Evolutionary conservation across 2,888 invertebrate genomes (phyloP), one percentile per base, ranked within the genome.

Genomic region (Drosophila paranaensis): DNA sequence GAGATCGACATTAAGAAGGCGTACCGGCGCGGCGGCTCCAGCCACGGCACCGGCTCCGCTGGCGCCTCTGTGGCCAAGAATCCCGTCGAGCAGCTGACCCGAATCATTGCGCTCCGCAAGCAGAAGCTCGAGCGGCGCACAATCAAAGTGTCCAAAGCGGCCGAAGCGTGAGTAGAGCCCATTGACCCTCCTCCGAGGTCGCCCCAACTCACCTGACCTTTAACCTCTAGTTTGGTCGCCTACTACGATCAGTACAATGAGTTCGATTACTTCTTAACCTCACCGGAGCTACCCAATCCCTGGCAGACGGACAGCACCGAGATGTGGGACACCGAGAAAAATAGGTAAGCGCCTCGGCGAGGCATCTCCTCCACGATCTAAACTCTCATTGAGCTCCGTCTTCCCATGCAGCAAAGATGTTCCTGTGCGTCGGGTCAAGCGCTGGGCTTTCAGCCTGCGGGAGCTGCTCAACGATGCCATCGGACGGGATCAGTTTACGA

Each of bases 1-100:
- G 99, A 99, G 93, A 95, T 99, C 91, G 99, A 99, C 92, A 98
- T 99, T 48, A 98, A 98, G 93, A 99, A 99, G 93, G 95, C 98
- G 53, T 98, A 96, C 73, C 95, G 96, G 33, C 91, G 93, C 60
- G 93, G 93, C 63, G 92, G 92, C 58, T 92, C 93, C 60, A 91
- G 93, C 82, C 92, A 93, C 87, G 92, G 93, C 51, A 92, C 93
- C 10, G 93, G 93, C 16, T 92, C 93, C 11, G 91, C 93, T 6
- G 93, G 93, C 46, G 93, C 93, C 53, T 91, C 93, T 0, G 84
- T 92, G 54, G 90, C 92, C 46, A 93, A 93, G 81, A 93, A 93
- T 91, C 93, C 93, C 58, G 89, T 91, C 50, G 93, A 93, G 82
- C 92, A 93, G 73, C 71, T 92, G 63, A 91, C 91, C 67, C 94